Evolutionary conservation across 2,797 vertebrate species (phyloP).

Genomic region (Pantherophis alleghaniensis): DNA sequence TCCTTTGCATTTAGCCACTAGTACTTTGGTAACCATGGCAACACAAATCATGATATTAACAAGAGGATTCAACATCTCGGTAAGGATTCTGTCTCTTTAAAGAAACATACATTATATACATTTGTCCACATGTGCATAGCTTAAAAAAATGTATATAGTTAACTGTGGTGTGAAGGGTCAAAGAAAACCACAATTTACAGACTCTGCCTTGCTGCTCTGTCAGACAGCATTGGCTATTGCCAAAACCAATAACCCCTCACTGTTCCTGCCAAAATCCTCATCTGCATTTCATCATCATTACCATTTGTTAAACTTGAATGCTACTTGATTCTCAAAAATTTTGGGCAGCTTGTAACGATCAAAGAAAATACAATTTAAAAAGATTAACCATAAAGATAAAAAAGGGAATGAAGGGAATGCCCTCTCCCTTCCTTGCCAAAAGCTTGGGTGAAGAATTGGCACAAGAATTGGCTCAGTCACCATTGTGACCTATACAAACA

Average conservation of each 20-base stretch:
- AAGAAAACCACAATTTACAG: not conserved
- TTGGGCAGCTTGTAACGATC: not conserved
- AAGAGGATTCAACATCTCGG: constrained; percentile 35
- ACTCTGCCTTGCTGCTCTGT: constrained; percentile 16
- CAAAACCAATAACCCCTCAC: constrained; percentile 34
- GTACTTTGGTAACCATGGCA: constrained; percentile 69
- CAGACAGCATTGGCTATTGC: constrained; percentile 23
- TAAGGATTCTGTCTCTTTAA: constrained; percentile 34
- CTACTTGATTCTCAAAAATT: not conserved
- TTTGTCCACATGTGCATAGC: not conserved
- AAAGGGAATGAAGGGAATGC: not conserved
- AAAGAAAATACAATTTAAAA: not conserved
- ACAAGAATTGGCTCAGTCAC: constrained; percentile 4
- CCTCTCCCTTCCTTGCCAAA: not conserved
- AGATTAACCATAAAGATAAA: not conserved
- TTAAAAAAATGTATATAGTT: not conserved
- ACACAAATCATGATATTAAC: constrained; percentile 63
- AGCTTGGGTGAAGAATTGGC: not conserved
- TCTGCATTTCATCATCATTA: not conserved
- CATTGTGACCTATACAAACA: not conserved
- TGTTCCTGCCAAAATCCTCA: constrained; percentile 3
- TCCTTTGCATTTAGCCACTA: constrained; percentile 45
- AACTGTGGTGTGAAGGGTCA: not conserved
- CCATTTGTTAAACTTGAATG: not conserved
- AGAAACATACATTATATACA: constrained; percentile 2